Base-by-base conservation (phyloP, 1,140 invertebrate genomes). In the Euura lappo region DNA sequence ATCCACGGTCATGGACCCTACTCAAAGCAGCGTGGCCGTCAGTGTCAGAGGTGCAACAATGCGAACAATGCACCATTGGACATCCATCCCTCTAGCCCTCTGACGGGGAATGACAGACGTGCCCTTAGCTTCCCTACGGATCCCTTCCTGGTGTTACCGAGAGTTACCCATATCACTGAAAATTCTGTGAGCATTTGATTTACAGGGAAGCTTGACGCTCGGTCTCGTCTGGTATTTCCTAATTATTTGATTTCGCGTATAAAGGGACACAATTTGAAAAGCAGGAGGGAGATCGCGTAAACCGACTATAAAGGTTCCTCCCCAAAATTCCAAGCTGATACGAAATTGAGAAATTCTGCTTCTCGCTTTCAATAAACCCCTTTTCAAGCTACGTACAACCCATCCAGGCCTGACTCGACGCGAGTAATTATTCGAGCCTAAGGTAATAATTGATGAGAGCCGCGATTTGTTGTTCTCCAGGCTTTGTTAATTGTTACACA, bases 21-120 rank as follows among this genome's bases (percentile, higher is more conserved):
- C 51, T 60, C 51, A 60, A 60, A 60, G 51, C 51, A n/a, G 51
- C 51, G 28, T 28, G 28, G 28, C 28, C 28, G 51, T 60, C 51
- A 60, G 51, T 6, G 51, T 60, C 51, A 60, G 51, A 60, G 6
- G 6, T 60, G 51, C 51, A 60, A 60, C 51, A 60, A 60, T 60
- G 51, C 51, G 51, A 60, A 60, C 51, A 60, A 60, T 60, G 51
- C 51, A 60, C 8, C 51, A 60, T 11, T 5, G 51, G 51, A 60
- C 51, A 60, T 60, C 51, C 51, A 60, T 60, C 51, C 51, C 51
- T 60, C 13, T 60, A n/a, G 51, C 51, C 51, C 51, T 60, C 51
- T n/a, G 6, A 60, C 51, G 51, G 8, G 51, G 51, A 60, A 60
- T 60, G 51, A 60, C 51, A 60, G 51, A 60, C 51, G 51, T 60